Percentiles rank a stretch among this genome's conserved stretches.
These are phyloP conservation scores for Microcebus lehilahytsara DNA, from an alignment of 2,113 vertebrate genomes.

Conservation along the genomic window DNA sequence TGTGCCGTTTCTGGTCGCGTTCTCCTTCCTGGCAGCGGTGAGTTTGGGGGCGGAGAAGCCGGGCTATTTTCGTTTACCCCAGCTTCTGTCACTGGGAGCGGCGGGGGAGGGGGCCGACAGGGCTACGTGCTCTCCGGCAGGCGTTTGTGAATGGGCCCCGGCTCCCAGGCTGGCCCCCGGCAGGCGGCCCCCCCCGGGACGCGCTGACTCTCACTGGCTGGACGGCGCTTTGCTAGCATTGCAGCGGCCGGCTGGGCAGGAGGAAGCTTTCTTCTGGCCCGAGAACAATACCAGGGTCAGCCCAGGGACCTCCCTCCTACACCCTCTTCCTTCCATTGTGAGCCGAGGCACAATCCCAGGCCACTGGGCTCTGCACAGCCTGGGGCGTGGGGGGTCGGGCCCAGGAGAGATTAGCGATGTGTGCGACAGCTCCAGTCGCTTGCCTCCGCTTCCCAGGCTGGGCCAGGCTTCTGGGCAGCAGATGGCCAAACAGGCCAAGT, in stretches of 20 bases:
- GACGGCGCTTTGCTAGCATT: conserved; percentile 75
- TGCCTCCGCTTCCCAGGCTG: conserved; percentile 30
- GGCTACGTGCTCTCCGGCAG: conserved; percentile 90
- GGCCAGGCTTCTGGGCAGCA: neutral
- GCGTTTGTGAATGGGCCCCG: conserved; percentile 84
- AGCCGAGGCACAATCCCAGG: conserved; percentile 80
- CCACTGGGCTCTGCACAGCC: conserved; percentile 50
- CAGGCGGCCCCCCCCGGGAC: conserved; percentile 70
- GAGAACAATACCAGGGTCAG: conserved; percentile 93
- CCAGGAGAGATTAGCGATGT: conserved; percentile 35
- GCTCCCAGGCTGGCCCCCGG: conserved; percentile 70
- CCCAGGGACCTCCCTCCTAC: conserved; percentile 86
- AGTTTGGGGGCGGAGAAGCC: conserved; percentile 59
- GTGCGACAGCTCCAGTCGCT: conserved; percentile 34
- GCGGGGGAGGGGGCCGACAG: conserved; percentile 52
- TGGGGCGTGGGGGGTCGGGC: neutral
- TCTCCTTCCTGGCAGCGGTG: conserved; percentile 73
- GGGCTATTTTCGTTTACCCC: conserved; percentile 81
- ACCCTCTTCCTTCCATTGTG: conserved; percentile 94
- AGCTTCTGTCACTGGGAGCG: conserved; percentile 62
- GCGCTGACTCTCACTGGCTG: conserved; percentile 79
- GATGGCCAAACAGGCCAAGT: neutral
- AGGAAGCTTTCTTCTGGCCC: conserved; percentile 88
- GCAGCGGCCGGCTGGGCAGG: conserved; percentile 77
- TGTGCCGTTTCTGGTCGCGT: conserved; percentile 68